Evolutionary conservation across 2,113 vertebrate genomes (phyloP).

Genomic region (Catharus fuscescens): DNA sequence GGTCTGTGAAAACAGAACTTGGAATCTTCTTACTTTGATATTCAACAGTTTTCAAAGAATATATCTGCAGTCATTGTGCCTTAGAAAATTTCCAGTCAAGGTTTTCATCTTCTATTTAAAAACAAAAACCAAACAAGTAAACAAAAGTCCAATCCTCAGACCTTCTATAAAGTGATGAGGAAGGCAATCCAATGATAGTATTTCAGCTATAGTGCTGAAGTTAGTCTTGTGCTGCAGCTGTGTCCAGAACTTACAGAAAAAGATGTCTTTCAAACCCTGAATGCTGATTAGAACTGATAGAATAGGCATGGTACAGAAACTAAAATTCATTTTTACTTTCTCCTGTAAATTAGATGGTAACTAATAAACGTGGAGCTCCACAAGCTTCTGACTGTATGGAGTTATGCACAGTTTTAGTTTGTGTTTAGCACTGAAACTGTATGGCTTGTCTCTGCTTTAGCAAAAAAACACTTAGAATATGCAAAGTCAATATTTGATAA

Average conservation of each 20-base stretch:
- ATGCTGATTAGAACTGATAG: neutral
- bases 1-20: neutral
- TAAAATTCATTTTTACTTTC: neutral
- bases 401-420: neutral
- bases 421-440: neutral
- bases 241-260: neutral
- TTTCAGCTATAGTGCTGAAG: neutral
- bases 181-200: neutral
- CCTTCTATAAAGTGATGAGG: neutral
- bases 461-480: neutral
- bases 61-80: neutral
- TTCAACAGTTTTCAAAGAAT: neutral
- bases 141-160: neutral
- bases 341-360: neutral
- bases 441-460: neutral
- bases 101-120: neutral
- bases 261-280: neutral
- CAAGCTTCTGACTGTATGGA: neutral
- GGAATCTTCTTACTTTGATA: neutral
- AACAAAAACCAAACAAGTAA: neutral
- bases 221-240: neutral
- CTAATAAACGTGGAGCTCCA: neutral
- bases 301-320: neutral
- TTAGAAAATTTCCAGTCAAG: neutral
- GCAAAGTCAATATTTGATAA: neutral